phyloP scores from a whole-genome alignment of 1,140 invertebrate genomes.

The Bombus confusus region DNA sequence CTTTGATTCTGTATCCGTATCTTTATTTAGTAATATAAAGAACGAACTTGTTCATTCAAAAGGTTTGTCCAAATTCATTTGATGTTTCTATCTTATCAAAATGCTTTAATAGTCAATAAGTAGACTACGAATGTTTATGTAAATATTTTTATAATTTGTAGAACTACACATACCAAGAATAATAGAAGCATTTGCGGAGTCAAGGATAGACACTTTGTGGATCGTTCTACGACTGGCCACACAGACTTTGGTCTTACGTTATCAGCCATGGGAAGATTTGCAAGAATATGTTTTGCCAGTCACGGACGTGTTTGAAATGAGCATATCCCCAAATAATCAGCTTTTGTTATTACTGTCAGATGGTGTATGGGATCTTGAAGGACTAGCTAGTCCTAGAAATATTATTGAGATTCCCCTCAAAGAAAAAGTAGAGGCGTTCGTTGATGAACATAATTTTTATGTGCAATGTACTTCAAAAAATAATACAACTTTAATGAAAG shows the following conservation, averaged over 20 bases:
- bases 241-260: conserved; percentile 66
- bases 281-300: conserved; percentile 64
- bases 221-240: conserved; percentile 57
- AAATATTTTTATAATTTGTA: conserved; percentile 33
- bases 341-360: conserved; percentile 67
- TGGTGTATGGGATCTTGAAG: conserved; percentile 72
- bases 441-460: conserved; percentile 50
- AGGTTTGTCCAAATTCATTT: conserved; percentile 41
- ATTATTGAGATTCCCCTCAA: conserved; percentile 58
- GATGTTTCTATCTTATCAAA: not conserved
- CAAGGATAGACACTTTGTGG: conserved; percentile 62
- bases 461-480: conserved; percentile 47
- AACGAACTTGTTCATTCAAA: conserved; percentile 32
- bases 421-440: conserved; percentile 57
- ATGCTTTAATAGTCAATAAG: not conserved
- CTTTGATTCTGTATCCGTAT: conserved; percentile 57
- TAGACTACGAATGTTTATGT: not conserved
- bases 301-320: conserved; percentile 49
- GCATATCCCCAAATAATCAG: conserved; percentile 57
- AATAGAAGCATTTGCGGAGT: conserved; percentile 52
- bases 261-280: conserved; percentile 62
- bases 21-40: conserved; percentile 12
- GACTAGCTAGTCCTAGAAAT: conserved; percentile 61
- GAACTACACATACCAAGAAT: conserved; percentile 62
- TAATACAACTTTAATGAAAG: conserved; percentile 55